These are phyloP conservation scores for Pollenia angustigena DNA, from an alignment of 2,888 invertebrate species.

Conservation along the genomic window DNA sequence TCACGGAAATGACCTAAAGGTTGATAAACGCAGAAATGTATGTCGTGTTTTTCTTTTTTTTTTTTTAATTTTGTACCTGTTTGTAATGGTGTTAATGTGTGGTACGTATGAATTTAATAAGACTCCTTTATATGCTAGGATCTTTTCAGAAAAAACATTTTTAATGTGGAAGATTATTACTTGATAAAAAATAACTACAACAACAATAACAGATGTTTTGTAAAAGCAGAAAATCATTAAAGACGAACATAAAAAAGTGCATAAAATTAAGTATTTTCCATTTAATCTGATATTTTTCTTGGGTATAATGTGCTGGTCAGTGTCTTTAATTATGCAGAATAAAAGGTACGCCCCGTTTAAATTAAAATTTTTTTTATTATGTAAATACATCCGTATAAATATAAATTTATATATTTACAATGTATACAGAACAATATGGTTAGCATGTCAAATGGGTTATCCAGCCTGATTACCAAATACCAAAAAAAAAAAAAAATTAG, in stretches of 20 bases:
- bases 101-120: slow-evolving; percentile 10
- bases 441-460: no score
- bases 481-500: no score
- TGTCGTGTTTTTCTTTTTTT: neutral
- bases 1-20: slow-evolving; percentile 72
- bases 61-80: no score
- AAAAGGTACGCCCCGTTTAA: neutral
- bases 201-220: neutral
- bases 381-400: no score
- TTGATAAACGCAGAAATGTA: slow-evolving; percentile 59
- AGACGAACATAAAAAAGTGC: neutral
- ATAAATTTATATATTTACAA: no score
- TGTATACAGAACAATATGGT: no score
- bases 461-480: no score
- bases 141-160: slow-evolving; percentile 19
- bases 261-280: slow-evolving; percentile 8
- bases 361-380: no score
- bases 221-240: neutral
- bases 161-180: slow-evolving; percentile 47
- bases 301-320: neutral
- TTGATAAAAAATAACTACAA: slow-evolving; percentile 1
- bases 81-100: neutral
- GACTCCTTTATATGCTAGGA: slow-evolving; percentile 26
- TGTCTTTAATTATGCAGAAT: slow-evolving; percentile 17
- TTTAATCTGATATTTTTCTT: neutral